Evolutionary conservation across 2,888 invertebrate species (phyloP).

Genomic region (Melipona beecheii): DNA sequence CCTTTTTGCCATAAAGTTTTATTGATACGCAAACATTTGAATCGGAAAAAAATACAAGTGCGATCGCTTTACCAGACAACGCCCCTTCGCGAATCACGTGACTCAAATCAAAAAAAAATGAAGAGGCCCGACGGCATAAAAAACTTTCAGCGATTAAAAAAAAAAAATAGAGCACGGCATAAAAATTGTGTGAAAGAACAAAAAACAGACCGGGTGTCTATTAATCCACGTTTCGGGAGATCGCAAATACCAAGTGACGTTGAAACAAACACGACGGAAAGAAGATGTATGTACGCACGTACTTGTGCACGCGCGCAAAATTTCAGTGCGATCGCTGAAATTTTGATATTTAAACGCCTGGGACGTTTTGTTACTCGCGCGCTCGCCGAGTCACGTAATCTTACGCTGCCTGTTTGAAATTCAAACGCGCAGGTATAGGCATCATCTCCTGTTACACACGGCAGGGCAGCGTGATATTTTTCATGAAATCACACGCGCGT

Average conservation of each 20-base stretch:
- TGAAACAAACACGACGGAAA: too few species aligned
- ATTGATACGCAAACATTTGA: too few species aligned
- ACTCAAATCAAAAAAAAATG: too few species aligned
- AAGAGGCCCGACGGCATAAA: not conserved
- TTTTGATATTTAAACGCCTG: slow-evolving; percentile 28
- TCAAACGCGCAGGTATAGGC: slow-evolving; percentile 31
- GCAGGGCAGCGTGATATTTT: slow-evolving; percentile 38
- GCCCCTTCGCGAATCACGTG: too few species aligned
- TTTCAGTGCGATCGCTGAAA: not conserved
- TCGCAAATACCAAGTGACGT: not conserved
- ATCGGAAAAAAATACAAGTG: too few species aligned
- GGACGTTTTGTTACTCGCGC: slow-evolving; percentile 13
- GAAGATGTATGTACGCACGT: not conserved
- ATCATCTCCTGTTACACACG: slow-evolving; percentile 23
- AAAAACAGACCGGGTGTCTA: not conserved
- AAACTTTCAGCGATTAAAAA: not conserved
- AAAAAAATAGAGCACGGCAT: not conserved
- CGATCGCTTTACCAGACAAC: too few species aligned
- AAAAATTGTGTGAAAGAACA: not conserved
- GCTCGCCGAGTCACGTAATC: slow-evolving; percentile 28
- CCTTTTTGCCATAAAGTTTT: too few species aligned
- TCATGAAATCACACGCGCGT: slow-evolving; percentile 42
- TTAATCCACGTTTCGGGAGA: not conserved
- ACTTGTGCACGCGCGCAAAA: not conserved
- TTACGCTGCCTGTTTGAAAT: slow-evolving; percentile 40